phyloP scores from a whole-genome alignment of 2,797 vertebrate species.

The Steatocranus sp. region DNA sequence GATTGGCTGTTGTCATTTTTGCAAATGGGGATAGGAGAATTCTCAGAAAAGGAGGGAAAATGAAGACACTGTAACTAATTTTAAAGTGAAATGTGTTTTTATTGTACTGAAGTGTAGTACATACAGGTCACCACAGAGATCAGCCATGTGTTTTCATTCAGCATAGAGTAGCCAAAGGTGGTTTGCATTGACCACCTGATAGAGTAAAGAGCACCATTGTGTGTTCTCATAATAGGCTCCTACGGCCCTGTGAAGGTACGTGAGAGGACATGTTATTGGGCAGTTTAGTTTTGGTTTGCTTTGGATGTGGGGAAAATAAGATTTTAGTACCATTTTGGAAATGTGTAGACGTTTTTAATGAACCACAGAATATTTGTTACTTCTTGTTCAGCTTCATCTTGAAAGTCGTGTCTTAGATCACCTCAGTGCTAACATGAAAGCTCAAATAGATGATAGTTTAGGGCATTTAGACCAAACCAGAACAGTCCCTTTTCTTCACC shows the following conservation, averaged over 20 bases:
- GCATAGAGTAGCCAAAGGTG: background rate
- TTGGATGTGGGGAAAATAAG: background rate
- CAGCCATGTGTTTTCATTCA: background rate
- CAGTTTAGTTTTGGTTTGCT: background rate
- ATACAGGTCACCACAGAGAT: background rate
- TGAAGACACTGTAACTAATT: background rate
- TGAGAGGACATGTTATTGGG: background rate
- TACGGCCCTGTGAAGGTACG: background rate
- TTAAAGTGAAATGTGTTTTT: conserved; percentile 36
- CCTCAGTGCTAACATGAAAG: background rate
- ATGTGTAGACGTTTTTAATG: background rate
- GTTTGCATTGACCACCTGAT: background rate
- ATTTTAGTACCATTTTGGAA: background rate
- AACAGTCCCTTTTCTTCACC: background rate
- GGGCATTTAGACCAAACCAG: background rate
- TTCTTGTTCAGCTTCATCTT: background rate
- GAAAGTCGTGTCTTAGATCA: background rate
- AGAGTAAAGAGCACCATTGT: background rate
- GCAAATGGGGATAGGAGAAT: background rate
- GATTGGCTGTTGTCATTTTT: background rate
- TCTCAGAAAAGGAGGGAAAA: background rate
- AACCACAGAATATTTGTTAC: background rate
- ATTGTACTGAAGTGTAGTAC: conserved; percentile 26
- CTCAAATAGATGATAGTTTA: background rate
- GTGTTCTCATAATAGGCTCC: background rate